Conservation (phyloP, 2,888 invertebrate species). For the Drosophila histrio region DNA sequence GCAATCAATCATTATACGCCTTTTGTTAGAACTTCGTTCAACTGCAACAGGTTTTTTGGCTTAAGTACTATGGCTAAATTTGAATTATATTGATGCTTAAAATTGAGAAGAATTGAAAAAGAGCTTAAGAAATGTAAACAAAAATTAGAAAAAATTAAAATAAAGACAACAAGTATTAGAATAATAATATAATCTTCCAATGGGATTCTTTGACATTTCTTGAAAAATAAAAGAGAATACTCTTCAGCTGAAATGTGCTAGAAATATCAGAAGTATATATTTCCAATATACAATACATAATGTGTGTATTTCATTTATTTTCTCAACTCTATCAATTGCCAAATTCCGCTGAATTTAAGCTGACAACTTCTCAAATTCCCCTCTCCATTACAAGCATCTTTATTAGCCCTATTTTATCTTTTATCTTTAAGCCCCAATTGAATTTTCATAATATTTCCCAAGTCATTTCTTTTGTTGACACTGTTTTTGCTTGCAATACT, state of each 20-base stretch:
- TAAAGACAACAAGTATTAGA: no score
- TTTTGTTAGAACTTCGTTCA: slow-evolving; percentile 23
- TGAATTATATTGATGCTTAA: neutral
- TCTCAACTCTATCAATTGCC: no score
- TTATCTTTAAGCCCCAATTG: neutral
- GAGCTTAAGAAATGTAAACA: no score
- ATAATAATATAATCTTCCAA: no score
- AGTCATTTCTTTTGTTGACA: neutral
- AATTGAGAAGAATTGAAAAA: neutral
- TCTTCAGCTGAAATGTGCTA: neutral
- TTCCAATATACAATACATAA: no score
- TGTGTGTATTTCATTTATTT: no score
- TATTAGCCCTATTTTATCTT: neutral
- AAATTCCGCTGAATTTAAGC: no score
- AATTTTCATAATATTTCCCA: neutral
- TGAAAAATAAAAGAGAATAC: neutral
- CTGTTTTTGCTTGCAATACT: slow-evolving; percentile 9
- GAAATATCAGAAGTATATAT: neutral
- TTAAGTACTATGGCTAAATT: slow-evolving; percentile 6
- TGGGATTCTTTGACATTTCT: neutral
- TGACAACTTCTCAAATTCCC: no score
- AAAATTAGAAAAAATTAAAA: no score
- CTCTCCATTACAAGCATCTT: neutral
- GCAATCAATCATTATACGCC: slow-evolving; percentile 46
- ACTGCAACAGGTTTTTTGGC: slow-evolving; percentile 43